phyloP scores from a whole-genome alignment of 2,888 invertebrate genomes.

The Lutraria lutraria region DNA sequence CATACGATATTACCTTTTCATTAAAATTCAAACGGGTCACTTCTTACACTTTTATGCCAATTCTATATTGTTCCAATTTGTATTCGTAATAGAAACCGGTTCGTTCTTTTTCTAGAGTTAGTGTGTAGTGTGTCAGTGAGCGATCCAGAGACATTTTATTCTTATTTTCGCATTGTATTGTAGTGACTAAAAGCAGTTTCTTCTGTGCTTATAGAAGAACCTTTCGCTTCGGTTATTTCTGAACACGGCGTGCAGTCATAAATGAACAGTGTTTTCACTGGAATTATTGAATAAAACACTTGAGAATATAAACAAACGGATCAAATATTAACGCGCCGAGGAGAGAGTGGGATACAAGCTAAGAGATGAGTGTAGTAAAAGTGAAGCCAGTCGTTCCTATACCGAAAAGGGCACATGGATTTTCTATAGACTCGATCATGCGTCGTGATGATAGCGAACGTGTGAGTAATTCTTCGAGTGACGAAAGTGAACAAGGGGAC shows the following conservation, averaged over 20 bases:
- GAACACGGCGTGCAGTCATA: background rate
- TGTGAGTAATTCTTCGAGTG: constrained; percentile 38
- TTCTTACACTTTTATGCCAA: constrained; percentile 57
- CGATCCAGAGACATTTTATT: background rate
- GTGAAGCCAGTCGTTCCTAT: constrained; percentile 59
- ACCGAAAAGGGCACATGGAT: constrained; percentile 59
- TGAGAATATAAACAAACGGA: constrained; percentile 14
- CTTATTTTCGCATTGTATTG: background rate
- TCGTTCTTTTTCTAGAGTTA: constrained; percentile 24
- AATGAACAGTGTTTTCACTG: constrained; percentile 3
- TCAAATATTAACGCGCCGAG: background rate
- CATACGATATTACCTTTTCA: constrained; percentile 52
- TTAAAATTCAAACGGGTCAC: constrained; percentile 55
- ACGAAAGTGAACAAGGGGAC: constrained; percentile 61
- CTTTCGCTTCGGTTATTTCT: background rate
- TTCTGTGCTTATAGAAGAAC: background rate
- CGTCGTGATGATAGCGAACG: constrained; percentile 46
- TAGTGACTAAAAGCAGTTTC: background rate
- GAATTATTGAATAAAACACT: constrained; percentile 16
- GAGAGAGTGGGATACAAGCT: too few relatives aligned
- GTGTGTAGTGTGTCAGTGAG: constrained; percentile 30
- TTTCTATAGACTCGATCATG: constrained; percentile 68
- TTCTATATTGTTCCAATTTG: constrained; percentile 44
- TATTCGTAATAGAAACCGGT: constrained; percentile 38
- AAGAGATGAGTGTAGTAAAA: constrained; percentile 51